These are phyloP conservation scores for Saxidomus purpurata DNA, from an alignment of 1,140 invertebrate genomes.

Conservation along the genomic window DNA sequence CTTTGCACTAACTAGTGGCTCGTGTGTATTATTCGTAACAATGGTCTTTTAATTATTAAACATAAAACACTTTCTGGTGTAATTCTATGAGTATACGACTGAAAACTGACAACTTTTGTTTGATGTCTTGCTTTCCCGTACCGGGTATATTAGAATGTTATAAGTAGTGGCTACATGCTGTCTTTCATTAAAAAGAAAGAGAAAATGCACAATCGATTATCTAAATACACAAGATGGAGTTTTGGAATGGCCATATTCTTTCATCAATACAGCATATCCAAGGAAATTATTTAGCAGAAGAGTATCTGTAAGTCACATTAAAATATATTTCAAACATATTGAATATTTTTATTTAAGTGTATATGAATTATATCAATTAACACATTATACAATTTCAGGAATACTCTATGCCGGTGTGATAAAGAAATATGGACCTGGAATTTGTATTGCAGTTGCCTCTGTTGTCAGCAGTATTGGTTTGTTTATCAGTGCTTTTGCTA, in stretches of 20 bases:
- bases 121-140: no score
- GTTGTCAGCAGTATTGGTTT: not conserved
- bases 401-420: constrained; percentile 4
- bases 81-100: no score
- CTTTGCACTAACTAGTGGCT: no score
- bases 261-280: no score
- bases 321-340: not conserved
- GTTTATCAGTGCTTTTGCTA: not conserved
- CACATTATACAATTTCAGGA: not conserved
- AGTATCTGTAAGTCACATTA: not conserved
- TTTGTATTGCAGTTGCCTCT: not conserved
- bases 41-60: no score
- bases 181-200: not conserved
- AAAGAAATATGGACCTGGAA: not conserved
- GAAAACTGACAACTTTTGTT: no score
- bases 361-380: not conserved
- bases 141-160: no score
- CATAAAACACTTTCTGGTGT: no score
- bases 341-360: not conserved
- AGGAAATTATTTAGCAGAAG: not conserved
- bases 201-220: not conserved
- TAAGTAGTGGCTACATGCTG: no score
- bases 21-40: no score
- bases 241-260: not conserved
- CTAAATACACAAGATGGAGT: not conserved